A percentile compares a stretch with the other conserved stretches of the same genome.
These are phyloP conservation scores for Gila robusta DNA, from an alignment of 2,797 vertebrate species.

Conservation along the genomic window DNA sequence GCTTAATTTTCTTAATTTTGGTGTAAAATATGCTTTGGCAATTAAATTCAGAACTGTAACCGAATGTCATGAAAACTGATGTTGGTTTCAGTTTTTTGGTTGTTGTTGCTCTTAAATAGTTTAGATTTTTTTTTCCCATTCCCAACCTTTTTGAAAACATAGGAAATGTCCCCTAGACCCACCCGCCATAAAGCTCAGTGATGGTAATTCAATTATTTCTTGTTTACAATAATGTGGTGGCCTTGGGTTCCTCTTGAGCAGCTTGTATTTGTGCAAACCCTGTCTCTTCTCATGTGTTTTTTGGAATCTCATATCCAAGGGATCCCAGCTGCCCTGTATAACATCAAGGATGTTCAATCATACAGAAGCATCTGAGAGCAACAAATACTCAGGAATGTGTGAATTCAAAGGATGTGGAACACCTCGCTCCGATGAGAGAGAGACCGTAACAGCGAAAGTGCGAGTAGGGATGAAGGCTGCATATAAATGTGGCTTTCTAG, in stretches of 20 bases:
- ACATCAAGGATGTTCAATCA: slow-evolving; percentile 65
- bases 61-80: background rate
- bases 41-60: background rate
- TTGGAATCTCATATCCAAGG: slow-evolving; percentile 29
- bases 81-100: background rate
- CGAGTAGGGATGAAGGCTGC: slow-evolving; percentile 3
- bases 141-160: background rate
- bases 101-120: background rate
- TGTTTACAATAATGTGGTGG: slow-evolving; percentile 55
- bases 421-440: background rate
- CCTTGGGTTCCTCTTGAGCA: slow-evolving; percentile 61
- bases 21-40: background rate
- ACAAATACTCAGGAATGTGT: slow-evolving; percentile 64
- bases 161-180: background rate
- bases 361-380: slow-evolving; percentile 67
- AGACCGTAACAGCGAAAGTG: background rate
- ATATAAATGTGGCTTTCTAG: slow-evolving; percentile 46
- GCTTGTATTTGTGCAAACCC: slow-evolving; percentile 50
- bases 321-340: slow-evolving; percentile 49
- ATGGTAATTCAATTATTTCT: slow-evolving; percentile 63
- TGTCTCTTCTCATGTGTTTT: slow-evolving; percentile 38
- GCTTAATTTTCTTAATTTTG: background rate
- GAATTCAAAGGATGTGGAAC: slow-evolving; percentile 71
- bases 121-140: too few relatives aligned
- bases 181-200: background rate